Percentiles rank a stretch among this genome's conserved stretches.
Conservation (phyloP, 1,140 invertebrate genomes). For the Sarcophaga bullata region DNA sequence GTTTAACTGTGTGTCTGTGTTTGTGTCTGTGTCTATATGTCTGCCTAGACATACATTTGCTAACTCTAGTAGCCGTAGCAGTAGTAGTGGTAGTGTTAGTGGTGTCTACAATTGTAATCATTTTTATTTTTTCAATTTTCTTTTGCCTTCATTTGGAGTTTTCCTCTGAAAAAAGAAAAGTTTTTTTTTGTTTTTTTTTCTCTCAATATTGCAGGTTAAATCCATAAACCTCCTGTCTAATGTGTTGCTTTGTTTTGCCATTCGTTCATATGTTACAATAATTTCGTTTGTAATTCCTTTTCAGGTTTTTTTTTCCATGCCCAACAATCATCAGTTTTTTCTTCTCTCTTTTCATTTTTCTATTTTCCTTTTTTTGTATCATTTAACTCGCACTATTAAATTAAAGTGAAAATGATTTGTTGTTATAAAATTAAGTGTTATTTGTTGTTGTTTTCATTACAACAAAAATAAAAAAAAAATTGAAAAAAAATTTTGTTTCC, state of each 20-base stretch:
- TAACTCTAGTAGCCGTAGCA: not conserved
- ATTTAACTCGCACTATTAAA: slow-evolving; percentile 24
- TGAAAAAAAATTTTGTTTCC: too few relatives aligned
- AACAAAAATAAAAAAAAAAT: too few relatives aligned
- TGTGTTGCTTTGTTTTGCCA: not conserved
- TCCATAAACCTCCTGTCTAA: slow-evolving; percentile 25
- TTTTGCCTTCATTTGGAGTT: not conserved
- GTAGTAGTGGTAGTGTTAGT: not conserved
- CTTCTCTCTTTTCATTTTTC: not conserved
- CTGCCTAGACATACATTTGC: not conserved
- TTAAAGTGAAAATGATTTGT: slow-evolving; percentile 25
- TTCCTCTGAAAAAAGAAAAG: too few relatives aligned
- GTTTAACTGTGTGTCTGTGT: not conserved
- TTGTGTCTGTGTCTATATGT: not conserved
- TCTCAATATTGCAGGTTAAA: not conserved
- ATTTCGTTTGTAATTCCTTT: too few relatives aligned
- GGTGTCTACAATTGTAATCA: not conserved
- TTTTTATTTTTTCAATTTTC: not conserved
- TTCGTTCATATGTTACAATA: not conserved
- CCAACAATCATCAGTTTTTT: not conserved
- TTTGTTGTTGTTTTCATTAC: not conserved
- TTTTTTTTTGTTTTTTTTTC: not conserved
- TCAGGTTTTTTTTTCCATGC: too few relatives aligned
- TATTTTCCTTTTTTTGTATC: not conserved
- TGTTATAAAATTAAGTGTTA: slow-evolving; percentile 17